Evolutionary conservation across 2,888 invertebrate genomes (phyloP).

Genomic region (Epinotia nisella): DNA sequence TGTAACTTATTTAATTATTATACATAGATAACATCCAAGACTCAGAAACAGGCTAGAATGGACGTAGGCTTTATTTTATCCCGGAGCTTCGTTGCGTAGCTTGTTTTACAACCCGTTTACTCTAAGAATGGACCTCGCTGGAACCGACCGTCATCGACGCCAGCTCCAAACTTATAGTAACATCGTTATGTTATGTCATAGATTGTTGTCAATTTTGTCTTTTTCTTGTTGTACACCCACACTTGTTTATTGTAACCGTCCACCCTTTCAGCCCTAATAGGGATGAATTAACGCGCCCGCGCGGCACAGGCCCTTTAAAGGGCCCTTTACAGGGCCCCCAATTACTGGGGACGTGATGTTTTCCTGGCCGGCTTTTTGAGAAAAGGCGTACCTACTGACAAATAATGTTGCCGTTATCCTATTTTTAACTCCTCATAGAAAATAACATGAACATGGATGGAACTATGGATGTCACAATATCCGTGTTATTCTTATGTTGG

Average conservation of each 20-base stretch:
- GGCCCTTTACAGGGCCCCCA: conserved; percentile 33
- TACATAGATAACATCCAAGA: too few relatives aligned
- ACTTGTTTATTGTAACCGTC: conserved; percentile 12
- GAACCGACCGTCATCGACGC: too few relatives aligned
- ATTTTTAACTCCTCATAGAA: conserved; percentile 7
- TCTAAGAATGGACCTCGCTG: too few relatives aligned
- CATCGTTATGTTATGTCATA: too few relatives aligned
- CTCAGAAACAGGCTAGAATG: too few relatives aligned
- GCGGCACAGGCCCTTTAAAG: conserved; percentile 26
- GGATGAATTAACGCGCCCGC: conserved; percentile 30
- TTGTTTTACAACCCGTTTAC: too few relatives aligned
- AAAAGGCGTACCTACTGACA: conserved; percentile 12
- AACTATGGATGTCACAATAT: not conserved
- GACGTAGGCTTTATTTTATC: too few relatives aligned
- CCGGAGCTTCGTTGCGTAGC: too few relatives aligned
- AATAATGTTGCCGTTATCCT: conserved; percentile 16
- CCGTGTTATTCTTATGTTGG: not conserved
- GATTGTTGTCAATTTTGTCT: not conserved
- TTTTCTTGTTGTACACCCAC: not conserved
- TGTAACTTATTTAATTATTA: too few relatives aligned
- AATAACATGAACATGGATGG: not conserved
- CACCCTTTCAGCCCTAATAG: conserved; percentile 28
- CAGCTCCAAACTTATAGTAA: too few relatives aligned
- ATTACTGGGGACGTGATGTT: conserved; percentile 41
- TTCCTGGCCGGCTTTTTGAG: conserved; percentile 4